phyloP scores from a whole-genome alignment of 2,797 vertebrate species.

The Poeciliopsis paucimaculata region DNA sequence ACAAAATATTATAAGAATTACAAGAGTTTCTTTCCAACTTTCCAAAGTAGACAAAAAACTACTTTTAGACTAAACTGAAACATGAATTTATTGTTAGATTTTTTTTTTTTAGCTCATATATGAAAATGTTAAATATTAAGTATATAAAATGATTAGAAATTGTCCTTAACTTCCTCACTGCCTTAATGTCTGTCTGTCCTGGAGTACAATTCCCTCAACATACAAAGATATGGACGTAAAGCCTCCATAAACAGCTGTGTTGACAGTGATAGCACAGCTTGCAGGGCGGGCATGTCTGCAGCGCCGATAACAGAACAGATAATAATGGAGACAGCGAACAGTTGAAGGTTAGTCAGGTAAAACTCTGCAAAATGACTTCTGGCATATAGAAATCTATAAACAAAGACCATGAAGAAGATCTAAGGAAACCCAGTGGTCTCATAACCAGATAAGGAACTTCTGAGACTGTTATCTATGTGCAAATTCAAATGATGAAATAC shows the following conservation, averaged over 20 bases:
- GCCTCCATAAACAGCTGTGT: constrained; percentile 67
- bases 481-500: neutral
- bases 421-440: neutral
- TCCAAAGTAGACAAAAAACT: neutral
- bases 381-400: constrained; percentile 18
- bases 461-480: neutral
- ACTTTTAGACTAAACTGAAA: neutral
- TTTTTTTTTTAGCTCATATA: neutral
- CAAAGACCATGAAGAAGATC: neutral
- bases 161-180: neutral
- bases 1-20: neutral
- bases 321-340: constrained; percentile 35
- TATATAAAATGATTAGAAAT: neutral
- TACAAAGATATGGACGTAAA: constrained; percentile 16
- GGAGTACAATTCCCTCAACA: constrained; percentile 10
- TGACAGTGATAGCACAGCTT: constrained; percentile 69
- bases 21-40: neutral
- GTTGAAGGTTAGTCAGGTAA: constrained; percentile 57
- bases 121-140: neutral
- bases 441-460: neutral
- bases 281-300: constrained; percentile 27
- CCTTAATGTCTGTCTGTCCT: constrained; percentile 15
- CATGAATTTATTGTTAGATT: neutral
- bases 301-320: constrained; percentile 47
- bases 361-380: constrained; percentile 11